Percentiles rank a stretch among this genome's conserved stretches.
phyloP scores from a whole-genome alignment of 92 coral and sea anemone species.

The Palythoa grandis region DNA sequence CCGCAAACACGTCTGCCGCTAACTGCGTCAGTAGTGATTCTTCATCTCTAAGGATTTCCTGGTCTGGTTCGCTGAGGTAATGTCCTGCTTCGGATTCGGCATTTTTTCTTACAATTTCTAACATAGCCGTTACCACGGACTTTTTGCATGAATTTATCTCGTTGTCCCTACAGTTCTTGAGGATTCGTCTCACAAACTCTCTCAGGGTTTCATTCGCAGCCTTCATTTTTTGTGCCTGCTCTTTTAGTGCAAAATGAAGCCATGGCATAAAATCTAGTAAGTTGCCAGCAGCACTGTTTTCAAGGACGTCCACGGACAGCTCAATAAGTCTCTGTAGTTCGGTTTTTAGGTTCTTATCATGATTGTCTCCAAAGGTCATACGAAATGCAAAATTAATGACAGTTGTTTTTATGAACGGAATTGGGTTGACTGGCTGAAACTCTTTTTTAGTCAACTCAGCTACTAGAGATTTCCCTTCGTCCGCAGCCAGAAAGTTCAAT shows the following conservation, averaged over 20 bases:
- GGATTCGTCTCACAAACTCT: constrained; percentile 57
- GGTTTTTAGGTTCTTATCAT: constrained; percentile 48
- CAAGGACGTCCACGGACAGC: constrained; percentile 65
- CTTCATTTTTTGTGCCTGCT: constrained; percentile 56
- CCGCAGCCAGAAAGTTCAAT: constrained; percentile 62
- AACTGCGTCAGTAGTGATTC: constrained; percentile 48
- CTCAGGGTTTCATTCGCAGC: constrained; percentile 63
- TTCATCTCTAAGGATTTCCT: constrained; percentile 56
- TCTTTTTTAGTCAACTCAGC: constrained; percentile 39
- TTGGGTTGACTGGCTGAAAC: constrained; percentile 69
- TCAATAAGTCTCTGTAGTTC: constrained; percentile 58
- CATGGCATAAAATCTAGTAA: constrained; percentile 90
- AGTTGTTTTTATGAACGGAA: constrained; percentile 55
- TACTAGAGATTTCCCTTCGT: constrained; percentile 60
- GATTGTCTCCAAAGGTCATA: constrained; percentile 77
- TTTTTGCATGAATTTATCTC: constrained; percentile 23
- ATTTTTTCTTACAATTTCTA: constrained; percentile 47
- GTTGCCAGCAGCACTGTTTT: constrained; percentile 66
- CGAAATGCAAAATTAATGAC: constrained; percentile 70
- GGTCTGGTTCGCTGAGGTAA: constrained; percentile 46
- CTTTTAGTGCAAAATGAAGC: constrained; percentile 68
- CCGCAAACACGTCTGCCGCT: constrained; percentile 80
- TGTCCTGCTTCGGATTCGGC: background rate
- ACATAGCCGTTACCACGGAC: constrained; percentile 57
- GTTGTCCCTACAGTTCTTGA: constrained; percentile 46